Evolutionary conservation across 1,140 invertebrate species (phyloP).

Genomic region (Telenomus remus): DNA sequence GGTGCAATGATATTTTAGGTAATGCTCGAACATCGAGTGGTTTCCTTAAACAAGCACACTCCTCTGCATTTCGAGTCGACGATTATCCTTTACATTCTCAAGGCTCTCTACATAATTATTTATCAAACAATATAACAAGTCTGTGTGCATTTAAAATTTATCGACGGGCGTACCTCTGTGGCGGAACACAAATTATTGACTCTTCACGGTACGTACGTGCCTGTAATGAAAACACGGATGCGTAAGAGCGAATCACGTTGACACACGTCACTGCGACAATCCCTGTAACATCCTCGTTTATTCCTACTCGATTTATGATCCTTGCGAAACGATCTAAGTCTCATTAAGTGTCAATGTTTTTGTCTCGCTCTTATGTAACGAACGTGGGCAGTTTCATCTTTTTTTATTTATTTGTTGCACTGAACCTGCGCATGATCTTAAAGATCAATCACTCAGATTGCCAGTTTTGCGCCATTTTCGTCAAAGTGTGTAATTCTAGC

Average conservation of each 20-base stretch:
- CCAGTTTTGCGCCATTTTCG: conserved; percentile 46
- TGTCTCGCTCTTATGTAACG: conserved; percentile 56
- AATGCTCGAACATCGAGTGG: too few species aligned
- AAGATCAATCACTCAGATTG: conserved; percentile 48
- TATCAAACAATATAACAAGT: conserved; percentile 28
- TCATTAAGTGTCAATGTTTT: conserved; percentile 45
- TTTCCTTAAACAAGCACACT: too few species aligned
- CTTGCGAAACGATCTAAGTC: conserved; percentile 24
- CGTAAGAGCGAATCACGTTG: conserved; percentile 2
- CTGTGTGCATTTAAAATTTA: conserved; percentile 22
- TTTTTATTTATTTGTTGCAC: conserved; percentile 24
- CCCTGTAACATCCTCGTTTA: background rate
- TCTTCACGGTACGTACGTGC: too few species aligned
- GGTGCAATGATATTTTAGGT: too few species aligned
- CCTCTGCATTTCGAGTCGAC: too few species aligned
- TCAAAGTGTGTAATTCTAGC: conserved; percentile 20
- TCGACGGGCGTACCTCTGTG: background rate
- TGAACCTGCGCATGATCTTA: conserved; percentile 40
- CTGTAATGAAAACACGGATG: too few species aligned
- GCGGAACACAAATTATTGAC: background rate
- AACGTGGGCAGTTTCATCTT: conserved; percentile 47
- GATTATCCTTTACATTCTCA: background rate
- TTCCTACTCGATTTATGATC: background rate
- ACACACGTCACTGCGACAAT: background rate
- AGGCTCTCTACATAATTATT: conserved; percentile 21